phyloP scores from a whole-genome alignment of 2,888 invertebrate species.

The Silvanus unidentatus region DNA sequence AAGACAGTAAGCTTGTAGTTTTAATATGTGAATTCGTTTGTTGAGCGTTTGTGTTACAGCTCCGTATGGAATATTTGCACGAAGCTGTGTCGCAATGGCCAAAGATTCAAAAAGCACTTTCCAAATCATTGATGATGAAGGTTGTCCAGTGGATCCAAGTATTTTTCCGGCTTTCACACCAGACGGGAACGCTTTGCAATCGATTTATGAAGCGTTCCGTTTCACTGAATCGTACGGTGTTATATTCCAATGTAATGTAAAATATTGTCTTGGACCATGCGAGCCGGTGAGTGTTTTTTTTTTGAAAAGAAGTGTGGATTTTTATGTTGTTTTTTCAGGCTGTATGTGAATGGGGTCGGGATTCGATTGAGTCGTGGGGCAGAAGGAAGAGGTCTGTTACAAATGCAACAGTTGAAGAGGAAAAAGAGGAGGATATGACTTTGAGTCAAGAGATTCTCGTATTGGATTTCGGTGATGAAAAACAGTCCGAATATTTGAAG shows the following conservation, averaged over 20 bases:
- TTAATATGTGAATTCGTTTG: neutral
- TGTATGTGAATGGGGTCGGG: conserved; percentile 86
- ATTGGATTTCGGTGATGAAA: conserved; percentile 86
- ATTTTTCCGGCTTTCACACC: conserved; percentile 91
- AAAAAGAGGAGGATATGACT: conserved; percentile 79
- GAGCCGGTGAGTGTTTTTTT: conserved; percentile 74
- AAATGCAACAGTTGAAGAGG: conserved; percentile 59
- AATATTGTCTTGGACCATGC: conserved; percentile 91
- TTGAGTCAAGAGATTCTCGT: conserved; percentile 91
- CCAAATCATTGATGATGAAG: conserved; percentile 93
- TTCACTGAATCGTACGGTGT: conserved; percentile 95
- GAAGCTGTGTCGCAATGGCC: conserved; percentile 95
- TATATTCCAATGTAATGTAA: conserved; percentile 95
- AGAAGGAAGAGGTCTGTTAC: conserved; percentile 73
- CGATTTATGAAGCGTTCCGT: conserved; percentile 89
- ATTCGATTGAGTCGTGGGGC: conserved; percentile 87
- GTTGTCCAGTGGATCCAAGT: conserved; percentile 87
- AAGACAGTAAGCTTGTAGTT: conserved; percentile 71
- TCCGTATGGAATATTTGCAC: conserved; percentile 91
- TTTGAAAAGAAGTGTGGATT: neutral
- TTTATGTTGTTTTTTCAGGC: conserved; percentile 52
- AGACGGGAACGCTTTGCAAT: conserved; percentile 85
- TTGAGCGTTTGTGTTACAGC: conserved; percentile 54
- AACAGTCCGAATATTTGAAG: conserved; percentile 74
- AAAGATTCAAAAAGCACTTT: conserved; percentile 94